These are phyloP conservation scores for Geodia barretti DNA, from an alignment of 37 sponge, comb jelly and placozoan genomes.

Conservation along the genomic window DNA sequence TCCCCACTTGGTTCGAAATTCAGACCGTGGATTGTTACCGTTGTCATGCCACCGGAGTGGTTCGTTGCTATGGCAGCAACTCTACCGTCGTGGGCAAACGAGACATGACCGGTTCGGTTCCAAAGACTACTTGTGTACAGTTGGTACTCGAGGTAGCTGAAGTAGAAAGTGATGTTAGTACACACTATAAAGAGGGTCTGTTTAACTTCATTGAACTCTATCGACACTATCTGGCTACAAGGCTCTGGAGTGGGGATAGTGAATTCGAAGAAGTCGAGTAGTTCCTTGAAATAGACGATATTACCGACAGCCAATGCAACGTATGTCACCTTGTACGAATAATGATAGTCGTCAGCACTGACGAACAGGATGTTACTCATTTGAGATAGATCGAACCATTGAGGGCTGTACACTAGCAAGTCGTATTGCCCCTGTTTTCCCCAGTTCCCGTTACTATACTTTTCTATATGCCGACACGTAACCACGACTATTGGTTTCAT, in stretches of 20 bases:
- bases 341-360: not conserved
- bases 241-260: not conserved
- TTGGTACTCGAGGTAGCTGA: not conserved
- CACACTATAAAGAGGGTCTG: slow-evolving; percentile 9
- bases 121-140: not conserved
- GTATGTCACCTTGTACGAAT: not conserved
- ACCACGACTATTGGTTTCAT: not conserved
- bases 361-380: slow-evolving; percentile 4
- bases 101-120: not conserved
- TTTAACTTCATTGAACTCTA: not conserved
- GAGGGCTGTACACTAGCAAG: not conserved
- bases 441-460: not conserved
- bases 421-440: not conserved
- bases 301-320: not conserved
- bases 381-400: not conserved
- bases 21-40: slow-evolving; percentile 4
- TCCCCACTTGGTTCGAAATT: not conserved
- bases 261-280: not conserved
- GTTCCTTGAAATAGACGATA: not conserved
- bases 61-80: not conserved
- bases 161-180: not conserved
- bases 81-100: not conserved
- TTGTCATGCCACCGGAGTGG: not conserved
- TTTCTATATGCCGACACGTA: not conserved
- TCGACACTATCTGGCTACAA: not conserved